Conservation (phyloP, 37 sponge, comb jelly and placozoan genomes). For the Haliclona indistincta region DNA sequence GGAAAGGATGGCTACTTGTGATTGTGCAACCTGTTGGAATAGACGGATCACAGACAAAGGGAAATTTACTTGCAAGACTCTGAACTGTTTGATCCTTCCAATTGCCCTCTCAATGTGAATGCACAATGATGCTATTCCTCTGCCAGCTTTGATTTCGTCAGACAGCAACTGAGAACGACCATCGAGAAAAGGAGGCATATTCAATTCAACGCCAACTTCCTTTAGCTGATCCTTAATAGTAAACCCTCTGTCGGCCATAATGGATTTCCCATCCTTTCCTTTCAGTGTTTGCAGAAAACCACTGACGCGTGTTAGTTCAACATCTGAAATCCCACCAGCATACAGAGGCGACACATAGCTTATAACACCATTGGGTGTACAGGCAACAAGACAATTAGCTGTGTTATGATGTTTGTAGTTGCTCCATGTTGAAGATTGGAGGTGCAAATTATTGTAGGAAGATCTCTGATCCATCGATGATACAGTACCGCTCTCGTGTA, state of each 20-base stretch:
- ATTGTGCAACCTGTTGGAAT: constrained; percentile 28
- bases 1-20: neutral
- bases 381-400: neutral
- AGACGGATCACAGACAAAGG: constrained; percentile 26
- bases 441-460: neutral
- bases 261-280: constrained; percentile 2
- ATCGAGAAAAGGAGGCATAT: constrained; percentile 33
- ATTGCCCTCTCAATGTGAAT: constrained; percentile 39
- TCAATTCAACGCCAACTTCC: constrained; percentile 20
- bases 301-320: neutral
- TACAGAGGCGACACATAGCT: neutral
- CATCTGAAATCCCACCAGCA: neutral
- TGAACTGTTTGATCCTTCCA: constrained; percentile 16
- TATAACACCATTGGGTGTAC: neutral
- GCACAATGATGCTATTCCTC: constrained; percentile 40
- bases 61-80: constrained; percentile 29
- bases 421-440: neutral
- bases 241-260: too few relatives aligned
- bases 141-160: constrained; percentile 23
- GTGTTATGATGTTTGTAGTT: constrained; percentile 3
- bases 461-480: constrained; percentile 4
- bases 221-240: constrained; percentile 30
- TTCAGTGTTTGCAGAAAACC: neutral
- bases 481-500: too few relatives aligned
- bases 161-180: constrained; percentile 14